Evolutionary conservation across 2,113 vertebrate genomes (phyloP).

Genomic region (Spilogale gracilis): DNA sequence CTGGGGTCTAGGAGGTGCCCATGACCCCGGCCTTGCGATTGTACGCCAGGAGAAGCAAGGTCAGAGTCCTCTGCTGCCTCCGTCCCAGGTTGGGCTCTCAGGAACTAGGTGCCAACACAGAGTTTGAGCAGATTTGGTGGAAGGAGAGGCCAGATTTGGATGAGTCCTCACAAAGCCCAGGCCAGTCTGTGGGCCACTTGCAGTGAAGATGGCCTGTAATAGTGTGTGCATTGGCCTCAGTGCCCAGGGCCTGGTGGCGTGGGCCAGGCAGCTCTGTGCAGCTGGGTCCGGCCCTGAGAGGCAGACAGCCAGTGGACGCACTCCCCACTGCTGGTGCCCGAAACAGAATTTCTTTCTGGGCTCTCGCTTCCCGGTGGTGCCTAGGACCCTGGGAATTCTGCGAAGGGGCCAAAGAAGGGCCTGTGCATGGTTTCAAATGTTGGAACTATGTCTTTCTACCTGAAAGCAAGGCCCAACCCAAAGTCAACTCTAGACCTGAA

Average conservation of each 20-base stretch:
- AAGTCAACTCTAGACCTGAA: not conserved
- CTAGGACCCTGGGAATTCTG: not conserved
- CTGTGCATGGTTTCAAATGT: accelerated
- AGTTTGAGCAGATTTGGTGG: not conserved
- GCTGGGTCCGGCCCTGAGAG: not conserved
- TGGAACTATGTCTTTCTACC: not conserved
- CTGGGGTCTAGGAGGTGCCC: not conserved
- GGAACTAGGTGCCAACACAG: not conserved
- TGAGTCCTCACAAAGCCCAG: not conserved
- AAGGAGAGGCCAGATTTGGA: not conserved
- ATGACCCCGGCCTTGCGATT: not conserved
- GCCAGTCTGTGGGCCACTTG: too few relatives aligned
- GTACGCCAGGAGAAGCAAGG: not conserved
- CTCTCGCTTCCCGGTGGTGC: not conserved
- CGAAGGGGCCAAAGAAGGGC: not conserved
- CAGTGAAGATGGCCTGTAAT: too few relatives aligned
- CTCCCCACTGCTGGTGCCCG: not conserved
- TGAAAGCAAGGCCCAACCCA: not conserved
- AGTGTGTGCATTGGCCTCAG: accelerated
- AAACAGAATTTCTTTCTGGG: not conserved
- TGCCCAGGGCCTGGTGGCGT: not conserved
- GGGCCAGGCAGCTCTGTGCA: not conserved
- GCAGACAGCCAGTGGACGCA: not conserved
- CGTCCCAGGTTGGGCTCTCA: not conserved
- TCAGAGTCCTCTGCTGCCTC: not conserved